Percentiles rank a stretch among this genome's conserved stretches.
These are phyloP conservation scores for Zootoca vivipara DNA, from an alignment of 2,113 vertebrate species.

Conservation along the genomic window DNA sequence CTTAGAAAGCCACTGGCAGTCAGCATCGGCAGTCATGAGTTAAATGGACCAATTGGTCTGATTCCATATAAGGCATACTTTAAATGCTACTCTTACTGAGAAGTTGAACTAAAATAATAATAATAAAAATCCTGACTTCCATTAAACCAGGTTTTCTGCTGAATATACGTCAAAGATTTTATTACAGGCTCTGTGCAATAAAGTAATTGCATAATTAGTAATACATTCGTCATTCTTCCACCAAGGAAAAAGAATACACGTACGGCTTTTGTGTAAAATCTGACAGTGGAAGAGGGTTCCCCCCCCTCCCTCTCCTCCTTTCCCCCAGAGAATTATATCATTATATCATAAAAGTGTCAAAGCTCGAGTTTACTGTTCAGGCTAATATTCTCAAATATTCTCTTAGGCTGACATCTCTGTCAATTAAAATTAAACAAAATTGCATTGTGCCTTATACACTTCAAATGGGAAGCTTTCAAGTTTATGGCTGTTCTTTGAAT, in stretches of 20 bases:
- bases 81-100: not conserved
- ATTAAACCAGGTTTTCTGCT: conserved; percentile 57
- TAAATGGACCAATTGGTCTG: too few species aligned
- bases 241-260: conserved; percentile 65
- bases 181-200: conserved; percentile 74
- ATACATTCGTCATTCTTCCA: conserved; percentile 78
- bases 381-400: conserved; percentile 86
- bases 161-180: conserved; percentile 67
- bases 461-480: conserved; percentile 76
- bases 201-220: conserved; percentile 80
- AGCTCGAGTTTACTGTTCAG: conserved; percentile 81
- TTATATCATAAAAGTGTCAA: conserved; percentile 87
- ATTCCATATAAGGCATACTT: not conserved
- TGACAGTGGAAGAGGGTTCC: conserved; percentile 68
- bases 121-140: conserved; percentile 14
- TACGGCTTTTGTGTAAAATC: conserved; percentile 74
- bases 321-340: conserved; percentile 75
- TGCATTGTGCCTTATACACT: conserved; percentile 80
- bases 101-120: not conserved
- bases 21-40: too few species aligned
- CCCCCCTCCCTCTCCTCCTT: not conserved
- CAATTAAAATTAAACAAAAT: conserved; percentile 87
- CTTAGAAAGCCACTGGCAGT: too few species aligned
- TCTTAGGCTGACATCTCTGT: conserved; percentile 83
- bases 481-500: conserved; percentile 79